Base-by-base conservation (phyloP, 1,140 invertebrate species). In the Orius insidiosus region DNA sequence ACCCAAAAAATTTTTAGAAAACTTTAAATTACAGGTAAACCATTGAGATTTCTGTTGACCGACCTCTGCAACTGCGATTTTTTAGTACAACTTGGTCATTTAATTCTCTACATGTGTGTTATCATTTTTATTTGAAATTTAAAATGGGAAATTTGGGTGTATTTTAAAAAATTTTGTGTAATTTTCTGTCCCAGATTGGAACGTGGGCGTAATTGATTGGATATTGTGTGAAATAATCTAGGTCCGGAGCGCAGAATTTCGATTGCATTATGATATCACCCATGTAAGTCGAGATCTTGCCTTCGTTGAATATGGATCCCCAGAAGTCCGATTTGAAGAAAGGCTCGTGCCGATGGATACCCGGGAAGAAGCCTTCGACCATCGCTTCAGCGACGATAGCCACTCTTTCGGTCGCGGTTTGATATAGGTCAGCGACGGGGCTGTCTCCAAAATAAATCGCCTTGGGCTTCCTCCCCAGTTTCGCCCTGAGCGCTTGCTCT, bases 391-490 rank as follows among this genome's bases (percentile, higher is more conserved):
- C 80, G 47, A 75, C 68, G 31, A 87, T 63, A 16, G 76, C 71
- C 24, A 85, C 65, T 0, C n/a, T 78, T 74, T 84, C 77, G 54
- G 76, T 76, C 33, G 66, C 58, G 2, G 59, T 61, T 53, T 67
- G 63, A 31, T 61, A 60, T 24, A 68, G 64, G 0, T 82, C 77
- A 13, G 76, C 69, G 57, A 75, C 78, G 45, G 85, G 66, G 64
- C 86, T 82, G 59, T 87, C 83, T 1, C 83, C 83, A 52, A 86
- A 59, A 54, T 85, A 87, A 0, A 85, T 53, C 46, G 75, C 75
- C 50, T 69, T 71, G 2, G 78, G 76, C 42, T 71, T 52, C 1
- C 62, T 49, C 31, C 69, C 65, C 0, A 62, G 33, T 16, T 39
- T 32, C 13, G 11, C n/a, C 9, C 6, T 15, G 11, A 19, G 10